Evolutionary conservation across 2,113 vertebrate genomes (phyloP).

Genomic region (Rhynchomys soricoides): DNA sequence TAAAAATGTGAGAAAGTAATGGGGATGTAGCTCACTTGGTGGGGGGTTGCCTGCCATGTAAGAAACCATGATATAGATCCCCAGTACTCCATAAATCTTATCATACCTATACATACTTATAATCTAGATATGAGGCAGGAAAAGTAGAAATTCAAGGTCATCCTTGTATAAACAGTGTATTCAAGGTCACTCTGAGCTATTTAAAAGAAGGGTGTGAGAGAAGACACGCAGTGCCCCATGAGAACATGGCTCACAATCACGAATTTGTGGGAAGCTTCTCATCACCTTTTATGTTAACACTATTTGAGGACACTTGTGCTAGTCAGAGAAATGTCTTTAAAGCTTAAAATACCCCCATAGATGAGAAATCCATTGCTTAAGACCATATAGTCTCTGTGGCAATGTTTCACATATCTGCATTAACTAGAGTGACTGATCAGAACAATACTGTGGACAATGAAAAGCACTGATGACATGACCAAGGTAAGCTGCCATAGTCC

Average conservation of each 20-base stretch:
- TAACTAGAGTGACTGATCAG: not conserved
- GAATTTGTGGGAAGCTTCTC: not conserved
- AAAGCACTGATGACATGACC: fast-evolving
- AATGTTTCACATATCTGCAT: fast-evolving
- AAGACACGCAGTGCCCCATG: fast-evolving
- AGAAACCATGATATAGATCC: not conserved
- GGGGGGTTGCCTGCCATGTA: not conserved
- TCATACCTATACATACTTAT: not conserved
- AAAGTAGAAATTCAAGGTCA: not conserved
- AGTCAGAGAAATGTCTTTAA: not conserved
- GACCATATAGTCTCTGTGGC: not conserved
- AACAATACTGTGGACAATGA: not conserved
- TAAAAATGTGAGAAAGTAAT: not conserved
- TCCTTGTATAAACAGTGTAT: not conserved
- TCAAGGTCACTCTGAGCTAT: not conserved
- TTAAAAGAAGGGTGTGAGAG: not conserved
- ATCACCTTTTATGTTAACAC: not conserved
- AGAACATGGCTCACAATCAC: not conserved
- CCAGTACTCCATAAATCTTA: not conserved
- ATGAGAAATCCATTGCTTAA: not conserved
- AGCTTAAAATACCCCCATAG: not conserved
- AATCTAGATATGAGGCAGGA: not conserved
- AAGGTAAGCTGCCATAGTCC: fast-evolving
- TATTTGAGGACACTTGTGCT: not conserved
- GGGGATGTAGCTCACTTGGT: not conserved